Evolutionary conservation across 2,797 vertebrate species (phyloP).

Genomic region (Lagorchestes hirsutus): DNA sequence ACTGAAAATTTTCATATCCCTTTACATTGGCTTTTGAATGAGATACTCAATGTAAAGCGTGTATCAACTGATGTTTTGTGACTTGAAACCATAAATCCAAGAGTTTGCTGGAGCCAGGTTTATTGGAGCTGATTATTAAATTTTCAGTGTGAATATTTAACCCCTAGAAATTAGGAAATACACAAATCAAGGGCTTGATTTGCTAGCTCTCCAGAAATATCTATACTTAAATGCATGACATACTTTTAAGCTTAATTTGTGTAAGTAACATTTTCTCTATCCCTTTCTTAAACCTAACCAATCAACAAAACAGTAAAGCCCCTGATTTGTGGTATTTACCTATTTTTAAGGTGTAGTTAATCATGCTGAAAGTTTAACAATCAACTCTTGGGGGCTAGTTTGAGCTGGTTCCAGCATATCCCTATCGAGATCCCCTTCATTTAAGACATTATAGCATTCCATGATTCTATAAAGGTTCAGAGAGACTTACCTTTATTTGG

Average conservation of each 20-base stretch:
- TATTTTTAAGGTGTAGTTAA: not conserved
- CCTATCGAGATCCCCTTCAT: not conserved
- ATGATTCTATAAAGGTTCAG: not conserved
- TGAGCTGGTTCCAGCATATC: not conserved
- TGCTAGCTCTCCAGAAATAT: not conserved
- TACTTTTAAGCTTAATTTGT: not conserved
- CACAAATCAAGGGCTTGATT: not conserved
- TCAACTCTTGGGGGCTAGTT: not conserved
- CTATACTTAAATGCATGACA: not conserved
- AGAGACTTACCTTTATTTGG: not conserved
- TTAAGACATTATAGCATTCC: not conserved
- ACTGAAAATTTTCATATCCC: not conserved
- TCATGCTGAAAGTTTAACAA: not conserved
- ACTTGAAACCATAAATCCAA: not conserved
- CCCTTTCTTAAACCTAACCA: not conserved
- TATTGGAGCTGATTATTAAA: not conserved
- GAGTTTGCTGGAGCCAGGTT: not conserved
- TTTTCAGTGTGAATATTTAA: not conserved
- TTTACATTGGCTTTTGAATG: not conserved
- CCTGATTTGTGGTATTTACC: not conserved
- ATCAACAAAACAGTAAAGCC: not conserved
- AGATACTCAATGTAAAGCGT: not conserved
- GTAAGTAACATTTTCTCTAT: not conserved
- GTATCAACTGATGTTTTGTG: not conserved
- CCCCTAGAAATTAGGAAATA: not conserved